Base-by-base conservation (phyloP, 2,888 invertebrate genomes). In the Liodrosophila aerea region DNA sequence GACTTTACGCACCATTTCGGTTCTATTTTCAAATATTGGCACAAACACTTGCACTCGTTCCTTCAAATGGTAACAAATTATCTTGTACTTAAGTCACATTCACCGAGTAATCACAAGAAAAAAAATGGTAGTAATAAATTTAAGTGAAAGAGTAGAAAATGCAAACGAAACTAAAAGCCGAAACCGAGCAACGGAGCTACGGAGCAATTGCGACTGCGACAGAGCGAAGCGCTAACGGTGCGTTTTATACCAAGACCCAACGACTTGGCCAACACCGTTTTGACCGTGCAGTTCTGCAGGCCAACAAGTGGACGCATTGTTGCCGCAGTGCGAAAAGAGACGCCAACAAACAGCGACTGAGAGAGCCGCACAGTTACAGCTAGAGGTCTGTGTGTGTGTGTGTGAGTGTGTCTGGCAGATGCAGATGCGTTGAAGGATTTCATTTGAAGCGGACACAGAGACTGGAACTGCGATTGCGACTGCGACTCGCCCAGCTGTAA, bases 121-220 rank as follows among this genome's bases (percentile, higher is more conserved):
- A 40, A 29, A 31, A 36, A 22, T n/a, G n/a, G n/a, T n/a, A n/a
- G n/a, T n/a, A n/a, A n/a, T n/a, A 13, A 7, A 18, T 7, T 39
- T 37, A 9, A 18, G 11, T 13, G 29, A 49, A 22, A 53, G 7
- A 18, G 39, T 7, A 31, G 4, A n/a, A 43, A 49, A 45, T 12
- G 27, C 30, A 27, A 56, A 7, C 12, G 7, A 15, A 8, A 16
- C 27, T 7, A 13, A 27, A 49, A 49, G 51, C 44, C 54, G 52
- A 61, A 56, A 57, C 51, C 63, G 56, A 76, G 53, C 66, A 71
- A 59, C 64, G 76, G 59, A 71, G 37, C 73, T 64, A 69, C 65
- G 56, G 41, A 59, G 61, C 73, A 57, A 73, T 52, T 69, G 73
- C 76, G 80, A 78, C 85, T 78, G 78, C 83, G 84, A 52, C 65